phyloP scores from a whole-genome alignment of 2,888 invertebrate genomes.

The Cremastobaeus sp. region DNA sequence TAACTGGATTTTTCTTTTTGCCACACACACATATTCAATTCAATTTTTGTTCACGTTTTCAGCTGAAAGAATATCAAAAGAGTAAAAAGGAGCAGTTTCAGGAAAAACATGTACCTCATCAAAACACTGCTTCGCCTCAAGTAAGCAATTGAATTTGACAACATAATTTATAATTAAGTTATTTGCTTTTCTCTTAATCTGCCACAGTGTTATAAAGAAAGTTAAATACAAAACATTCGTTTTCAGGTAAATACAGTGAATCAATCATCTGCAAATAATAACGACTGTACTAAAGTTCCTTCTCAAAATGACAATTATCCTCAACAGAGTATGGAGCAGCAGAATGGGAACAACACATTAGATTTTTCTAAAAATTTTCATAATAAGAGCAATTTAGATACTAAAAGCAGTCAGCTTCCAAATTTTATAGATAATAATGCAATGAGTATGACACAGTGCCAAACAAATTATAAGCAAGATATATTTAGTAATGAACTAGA shows the following conservation, averaged over 20 bases:
- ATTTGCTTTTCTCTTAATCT: too few relatives aligned
- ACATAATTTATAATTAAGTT: background rate
- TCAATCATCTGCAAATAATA: background rate
- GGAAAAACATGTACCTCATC: conserved; percentile 45
- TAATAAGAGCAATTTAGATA: background rate
- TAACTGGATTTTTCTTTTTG: background rate
- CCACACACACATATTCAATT: too few relatives aligned
- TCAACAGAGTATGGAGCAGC: conserved; percentile 19
- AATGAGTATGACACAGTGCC: too few relatives aligned
- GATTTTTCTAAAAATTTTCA: background rate
- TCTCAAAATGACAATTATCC: background rate
- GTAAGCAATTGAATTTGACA: conserved; percentile 7
- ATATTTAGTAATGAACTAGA: too few relatives aligned
- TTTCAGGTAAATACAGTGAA: background rate
- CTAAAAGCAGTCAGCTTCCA: conserved; percentile 20
- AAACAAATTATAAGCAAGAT: conserved; percentile 38
- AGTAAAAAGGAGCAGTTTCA: conserved; percentile 71
- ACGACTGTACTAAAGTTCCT: background rate
- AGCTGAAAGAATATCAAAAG: conserved; percentile 80
- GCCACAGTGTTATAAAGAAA: too few relatives aligned
- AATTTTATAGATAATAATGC: conserved; percentile 23
- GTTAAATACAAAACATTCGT: background rate
- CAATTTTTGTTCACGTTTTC: conserved; percentile 38
- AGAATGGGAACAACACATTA: background rate
- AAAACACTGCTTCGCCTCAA: conserved; percentile 13